phyloP scores from a whole-genome alignment of 2,797 vertebrate species.

The Lutra lutra region DNA sequence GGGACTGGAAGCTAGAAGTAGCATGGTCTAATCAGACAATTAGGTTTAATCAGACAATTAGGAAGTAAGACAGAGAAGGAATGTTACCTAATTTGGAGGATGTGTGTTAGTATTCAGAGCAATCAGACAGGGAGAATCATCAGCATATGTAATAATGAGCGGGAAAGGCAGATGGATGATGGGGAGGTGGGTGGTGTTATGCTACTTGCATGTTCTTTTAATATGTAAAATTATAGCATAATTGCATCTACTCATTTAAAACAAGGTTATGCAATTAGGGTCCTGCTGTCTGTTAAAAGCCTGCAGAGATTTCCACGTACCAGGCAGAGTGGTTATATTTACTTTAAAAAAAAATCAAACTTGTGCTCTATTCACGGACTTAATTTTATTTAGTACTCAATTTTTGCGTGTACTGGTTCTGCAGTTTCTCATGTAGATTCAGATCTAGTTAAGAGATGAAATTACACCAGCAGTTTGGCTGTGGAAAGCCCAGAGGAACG shows the following conservation, averaged over 20 bases:
- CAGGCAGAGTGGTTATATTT: slow-evolving; percentile 18
- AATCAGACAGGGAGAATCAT: neutral
- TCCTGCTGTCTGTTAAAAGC: slow-evolving; percentile 54
- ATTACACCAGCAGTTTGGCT: neutral
- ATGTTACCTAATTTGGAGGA: neutral
- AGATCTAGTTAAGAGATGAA: neutral
- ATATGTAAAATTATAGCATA: slow-evolving; percentile 51
- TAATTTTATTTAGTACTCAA: slow-evolving; percentile 57
- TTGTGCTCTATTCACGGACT: slow-evolving; percentile 54
- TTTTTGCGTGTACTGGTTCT: slow-evolving; percentile 53
- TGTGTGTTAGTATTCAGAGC: neutral
- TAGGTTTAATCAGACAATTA: neutral
- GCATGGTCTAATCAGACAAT: neutral
- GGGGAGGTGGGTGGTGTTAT: neutral
- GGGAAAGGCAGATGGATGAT: neutral
- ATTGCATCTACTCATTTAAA: slow-evolving; percentile 29
- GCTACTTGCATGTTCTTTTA: neutral
- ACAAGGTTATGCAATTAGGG: slow-evolving; percentile 8
- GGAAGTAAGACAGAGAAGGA: neutral
- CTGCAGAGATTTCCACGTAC: neutral
- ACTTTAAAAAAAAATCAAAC: slow-evolving; percentile 42
- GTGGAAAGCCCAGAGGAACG: neutral
- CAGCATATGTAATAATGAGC: neutral
- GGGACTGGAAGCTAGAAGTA: neutral
- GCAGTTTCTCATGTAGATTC: slow-evolving; percentile 17